Percentiles rank a stretch among this genome's conserved stretches.
Conservation (phyloP, 1,140 invertebrate species). For the Monomorium pharaonis region DNA sequence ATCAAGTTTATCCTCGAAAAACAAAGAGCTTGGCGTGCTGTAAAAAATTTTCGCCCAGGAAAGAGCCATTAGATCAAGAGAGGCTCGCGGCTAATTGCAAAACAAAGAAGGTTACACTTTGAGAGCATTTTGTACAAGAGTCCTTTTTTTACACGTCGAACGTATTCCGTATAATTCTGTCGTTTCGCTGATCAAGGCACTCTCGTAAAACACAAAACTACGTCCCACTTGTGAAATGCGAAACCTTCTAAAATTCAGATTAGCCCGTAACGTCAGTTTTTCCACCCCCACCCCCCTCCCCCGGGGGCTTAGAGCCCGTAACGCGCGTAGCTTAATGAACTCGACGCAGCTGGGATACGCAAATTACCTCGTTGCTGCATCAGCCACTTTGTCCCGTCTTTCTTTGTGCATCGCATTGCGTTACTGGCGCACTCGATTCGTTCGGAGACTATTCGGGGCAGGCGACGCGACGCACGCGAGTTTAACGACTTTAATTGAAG, state of each 20-base stretch:
- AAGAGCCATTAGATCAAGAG: not conserved
- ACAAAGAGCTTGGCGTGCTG: not conserved
- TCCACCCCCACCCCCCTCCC: not conserved
- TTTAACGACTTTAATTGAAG: slow-evolving; percentile 33
- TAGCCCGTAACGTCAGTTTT: not conserved
- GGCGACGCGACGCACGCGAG: not conserved
- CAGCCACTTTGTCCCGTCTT: not conserved
- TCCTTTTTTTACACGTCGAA: not conserved
- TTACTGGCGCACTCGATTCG: not conserved
- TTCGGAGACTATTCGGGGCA: not conserved
- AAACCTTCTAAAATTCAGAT: not conserved
- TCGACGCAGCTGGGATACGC: not conserved
- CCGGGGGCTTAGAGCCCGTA: not conserved
- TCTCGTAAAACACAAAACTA: not conserved
- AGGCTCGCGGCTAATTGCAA: not conserved
- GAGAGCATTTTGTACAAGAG: not conserved
- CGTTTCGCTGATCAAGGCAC: not conserved
- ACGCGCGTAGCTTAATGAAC: not conserved
- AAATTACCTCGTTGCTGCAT: slow-evolving; percentile 19
- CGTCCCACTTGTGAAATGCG: not conserved
- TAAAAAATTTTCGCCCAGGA: not conserved
- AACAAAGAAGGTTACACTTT: not conserved
- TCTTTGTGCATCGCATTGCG: slow-evolving; percentile 3
- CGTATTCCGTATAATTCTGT: not conserved
- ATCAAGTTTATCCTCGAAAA: not conserved